Conservation (phyloP, 2,888 invertebrate genomes). For the Rhogogaster chlorosoma region DNA sequence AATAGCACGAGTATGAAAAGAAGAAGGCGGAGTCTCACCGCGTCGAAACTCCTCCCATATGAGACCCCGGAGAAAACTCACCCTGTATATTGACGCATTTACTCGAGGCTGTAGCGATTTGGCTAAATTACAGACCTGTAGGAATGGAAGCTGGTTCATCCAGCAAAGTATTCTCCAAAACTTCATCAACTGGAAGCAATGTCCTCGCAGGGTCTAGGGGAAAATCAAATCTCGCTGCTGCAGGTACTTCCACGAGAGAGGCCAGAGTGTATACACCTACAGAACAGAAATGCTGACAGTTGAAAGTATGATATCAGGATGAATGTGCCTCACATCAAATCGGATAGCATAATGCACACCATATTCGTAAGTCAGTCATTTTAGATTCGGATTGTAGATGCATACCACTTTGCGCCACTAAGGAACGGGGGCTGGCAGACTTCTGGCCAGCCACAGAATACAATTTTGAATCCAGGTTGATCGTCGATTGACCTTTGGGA, state of each 20-base stretch:
- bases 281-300: background rate
- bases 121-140: background rate
- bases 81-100: background rate
- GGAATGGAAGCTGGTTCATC: background rate
- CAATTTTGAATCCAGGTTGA: background rate
- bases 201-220: background rate
- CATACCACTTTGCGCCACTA: background rate
- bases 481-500: background rate
- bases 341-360: background rate
- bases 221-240: background rate
- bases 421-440: background rate
- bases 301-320: background rate
- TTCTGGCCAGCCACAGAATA: conserved; percentile 22
- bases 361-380: background rate
- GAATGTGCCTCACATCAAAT: background rate
- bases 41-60: too few species aligned
- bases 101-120: background rate
- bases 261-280: conserved; percentile 16
- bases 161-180: background rate
- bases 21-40: too few species aligned
- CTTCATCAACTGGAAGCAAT: background rate
- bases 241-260: background rate
- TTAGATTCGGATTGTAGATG: background rate
- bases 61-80: too few species aligned
- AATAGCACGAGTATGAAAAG: too few species aligned